phyloP scores from a whole-genome alignment of 2,113 vertebrate species.

The Perccottus glenii region DNA sequence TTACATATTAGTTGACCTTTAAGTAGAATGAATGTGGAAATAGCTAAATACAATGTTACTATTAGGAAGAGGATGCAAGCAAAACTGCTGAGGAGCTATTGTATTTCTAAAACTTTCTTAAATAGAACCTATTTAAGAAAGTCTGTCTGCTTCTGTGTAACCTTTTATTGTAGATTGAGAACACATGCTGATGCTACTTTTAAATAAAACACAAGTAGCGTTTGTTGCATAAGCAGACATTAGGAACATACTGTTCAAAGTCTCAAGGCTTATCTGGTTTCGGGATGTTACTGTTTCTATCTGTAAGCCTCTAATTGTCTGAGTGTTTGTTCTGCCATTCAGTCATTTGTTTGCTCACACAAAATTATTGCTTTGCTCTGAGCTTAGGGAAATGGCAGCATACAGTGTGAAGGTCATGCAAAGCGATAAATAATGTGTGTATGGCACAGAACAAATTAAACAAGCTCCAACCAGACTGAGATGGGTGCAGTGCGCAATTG shows the following conservation, averaged over 20 bases:
- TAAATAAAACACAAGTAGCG: not conserved
- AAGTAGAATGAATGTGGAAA: not conserved
- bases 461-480: conserved; percentile 10
- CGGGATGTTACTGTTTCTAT: not conserved
- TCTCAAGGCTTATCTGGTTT: not conserved
- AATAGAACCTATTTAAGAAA: not conserved
- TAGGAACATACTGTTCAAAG: not conserved
- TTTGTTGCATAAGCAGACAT: not conserved
- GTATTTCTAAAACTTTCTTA: not conserved
- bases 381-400: conserved; percentile 59
- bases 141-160: not conserved
- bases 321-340: conserved; percentile 37
- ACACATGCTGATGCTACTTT: not conserved
- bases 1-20: not conserved
- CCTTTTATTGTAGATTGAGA: not conserved
- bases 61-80: not conserved
- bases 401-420: conserved; percentile 48
- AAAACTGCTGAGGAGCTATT: not conserved
- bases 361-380: conserved; percentile 48
- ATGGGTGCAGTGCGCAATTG: not conserved
- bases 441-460: conserved; percentile 33
- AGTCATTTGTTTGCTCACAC: conserved; percentile 47
- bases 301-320: not conserved
- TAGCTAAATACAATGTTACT: too few relatives aligned
- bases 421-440: conserved; percentile 31